These are phyloP conservation scores for Tyto alba DNA, from an alignment of 2,113 vertebrate genomes.

Conservation along the genomic window DNA sequence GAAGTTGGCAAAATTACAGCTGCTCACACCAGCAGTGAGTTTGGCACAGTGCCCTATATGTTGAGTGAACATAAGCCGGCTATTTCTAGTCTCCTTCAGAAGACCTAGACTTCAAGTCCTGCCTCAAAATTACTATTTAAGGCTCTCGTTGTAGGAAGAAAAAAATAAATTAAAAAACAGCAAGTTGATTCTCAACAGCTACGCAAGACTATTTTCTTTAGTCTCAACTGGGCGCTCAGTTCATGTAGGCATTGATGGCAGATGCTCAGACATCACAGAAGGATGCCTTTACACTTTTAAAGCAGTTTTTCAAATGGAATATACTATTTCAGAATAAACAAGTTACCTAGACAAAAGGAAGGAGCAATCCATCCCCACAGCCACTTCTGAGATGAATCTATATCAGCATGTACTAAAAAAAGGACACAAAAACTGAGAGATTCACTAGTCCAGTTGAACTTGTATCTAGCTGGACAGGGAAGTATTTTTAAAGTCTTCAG, in stretches of 20 bases:
- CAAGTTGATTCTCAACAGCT: background rate
- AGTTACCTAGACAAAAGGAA: background rate
- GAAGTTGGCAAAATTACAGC: constrained; percentile 38
- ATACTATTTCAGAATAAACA: background rate
- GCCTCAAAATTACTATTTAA: background rate
- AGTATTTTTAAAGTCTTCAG: background rate
- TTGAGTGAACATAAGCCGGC: background rate
- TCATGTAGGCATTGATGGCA: background rate
- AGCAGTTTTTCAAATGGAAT: background rate
- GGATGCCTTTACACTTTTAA: background rate
- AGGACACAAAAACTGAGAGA: background rate
- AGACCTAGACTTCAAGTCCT: background rate
- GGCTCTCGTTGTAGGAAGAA: background rate
- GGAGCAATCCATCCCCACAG: background rate
- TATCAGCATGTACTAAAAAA: background rate
- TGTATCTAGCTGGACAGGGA: background rate
- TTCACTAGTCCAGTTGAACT: background rate
- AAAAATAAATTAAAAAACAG: background rate
- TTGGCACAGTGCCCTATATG: background rate
- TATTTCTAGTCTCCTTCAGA: constrained; percentile 31
- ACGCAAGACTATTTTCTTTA: background rate
- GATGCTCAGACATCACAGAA: background rate
- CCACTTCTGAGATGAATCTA: background rate
- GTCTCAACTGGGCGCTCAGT: background rate
- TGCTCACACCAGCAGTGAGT: constrained; percentile 52